These are phyloP conservation scores for Cichlasoma orientale DNA, from an alignment of 2,797 vertebrate genomes.

Conservation along the genomic window DNA sequence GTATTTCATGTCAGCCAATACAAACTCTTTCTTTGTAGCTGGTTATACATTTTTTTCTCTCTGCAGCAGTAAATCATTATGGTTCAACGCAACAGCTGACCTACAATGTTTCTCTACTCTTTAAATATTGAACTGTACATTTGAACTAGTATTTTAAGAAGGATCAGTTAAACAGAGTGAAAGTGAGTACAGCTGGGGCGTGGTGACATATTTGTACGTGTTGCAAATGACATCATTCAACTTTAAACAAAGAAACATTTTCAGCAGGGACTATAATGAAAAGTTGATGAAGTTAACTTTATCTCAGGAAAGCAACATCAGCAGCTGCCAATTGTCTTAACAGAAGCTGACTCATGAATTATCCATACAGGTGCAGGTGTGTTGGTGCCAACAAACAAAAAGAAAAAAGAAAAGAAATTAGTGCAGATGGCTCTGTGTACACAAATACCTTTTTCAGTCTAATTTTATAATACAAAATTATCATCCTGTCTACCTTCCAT, in stretches of 20 bases:
- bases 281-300: constrained; percentile 29
- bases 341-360: constrained; percentile 11
- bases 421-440: neutral
- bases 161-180: neutral
- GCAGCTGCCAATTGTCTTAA: constrained; percentile 1
- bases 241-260: constrained; percentile 7
- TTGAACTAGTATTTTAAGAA: neutral
- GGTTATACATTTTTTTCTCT: no score
- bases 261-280: constrained; percentile 2
- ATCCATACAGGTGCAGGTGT: constrained; percentile 9
- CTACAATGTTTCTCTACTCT: no score
- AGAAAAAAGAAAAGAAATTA: neutral
- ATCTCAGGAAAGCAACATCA: neutral
- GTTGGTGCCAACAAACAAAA: neutral
- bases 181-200: neutral
- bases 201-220: neutral
- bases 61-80: no score
- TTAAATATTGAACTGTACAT: no score
- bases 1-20: no score
- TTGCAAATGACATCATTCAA: neutral
- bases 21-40: no score
- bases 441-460: neutral
- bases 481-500: neutral
- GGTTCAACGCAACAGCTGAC: no score
- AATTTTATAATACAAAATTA: neutral